A percentile compares a stretch with the other conserved stretches of the same genome.
Conservation (phyloP, 2,797 vertebrate genomes). For the Gallirallus australis region DNA sequence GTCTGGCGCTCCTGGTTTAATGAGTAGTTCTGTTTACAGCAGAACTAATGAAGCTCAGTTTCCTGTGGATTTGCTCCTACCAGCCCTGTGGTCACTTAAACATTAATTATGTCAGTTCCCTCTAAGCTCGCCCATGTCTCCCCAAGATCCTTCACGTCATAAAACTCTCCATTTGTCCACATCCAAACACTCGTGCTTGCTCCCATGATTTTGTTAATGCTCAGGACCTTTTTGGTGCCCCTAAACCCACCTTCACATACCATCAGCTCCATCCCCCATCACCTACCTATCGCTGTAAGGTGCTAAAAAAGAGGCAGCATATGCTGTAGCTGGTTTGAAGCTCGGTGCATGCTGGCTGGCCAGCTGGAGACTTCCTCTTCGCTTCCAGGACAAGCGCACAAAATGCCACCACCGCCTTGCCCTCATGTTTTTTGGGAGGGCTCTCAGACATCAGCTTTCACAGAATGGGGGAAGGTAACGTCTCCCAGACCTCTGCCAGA, state of each 20-base stretch:
- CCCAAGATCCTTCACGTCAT: neutral
- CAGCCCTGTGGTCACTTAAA: neutral
- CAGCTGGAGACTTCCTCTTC: neutral
- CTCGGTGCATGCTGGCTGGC: neutral
- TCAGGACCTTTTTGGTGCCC: neutral
- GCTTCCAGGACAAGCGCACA: neutral
- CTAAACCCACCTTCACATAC: neutral
- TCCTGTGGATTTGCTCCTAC: neutral
- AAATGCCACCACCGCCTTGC: neutral
- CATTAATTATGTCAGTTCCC: neutral
- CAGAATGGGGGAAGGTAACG: neutral
- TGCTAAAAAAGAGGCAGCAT: neutral
- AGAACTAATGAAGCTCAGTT: slow-evolving; percentile 21
- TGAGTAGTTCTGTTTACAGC: neutral
- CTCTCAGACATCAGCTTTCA: neutral
- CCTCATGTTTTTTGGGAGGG: neutral
- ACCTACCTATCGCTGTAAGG: neutral
- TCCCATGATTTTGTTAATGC: neutral
- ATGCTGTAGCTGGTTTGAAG: neutral
- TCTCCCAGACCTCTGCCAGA: neutral
- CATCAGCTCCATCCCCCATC: neutral
- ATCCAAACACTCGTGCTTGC: neutral
- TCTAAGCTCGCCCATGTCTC: neutral
- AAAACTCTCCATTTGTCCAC: neutral
- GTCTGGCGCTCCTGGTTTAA: neutral